phyloP scores from a whole-genome alignment of 2,113 vertebrate species.

The Lophotis ruficrista region DNA sequence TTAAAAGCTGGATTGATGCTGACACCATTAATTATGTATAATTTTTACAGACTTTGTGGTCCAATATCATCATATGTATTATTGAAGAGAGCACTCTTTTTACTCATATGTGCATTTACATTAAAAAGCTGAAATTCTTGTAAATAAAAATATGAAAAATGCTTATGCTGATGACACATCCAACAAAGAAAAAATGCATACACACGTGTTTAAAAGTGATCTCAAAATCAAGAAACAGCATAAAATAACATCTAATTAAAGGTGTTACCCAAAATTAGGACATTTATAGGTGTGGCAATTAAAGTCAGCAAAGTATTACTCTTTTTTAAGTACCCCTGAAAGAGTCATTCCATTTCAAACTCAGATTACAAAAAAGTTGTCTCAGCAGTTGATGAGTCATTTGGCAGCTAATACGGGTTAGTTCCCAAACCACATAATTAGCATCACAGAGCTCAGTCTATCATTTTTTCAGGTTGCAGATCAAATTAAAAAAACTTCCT shows the following conservation, averaged over 20 bases:
- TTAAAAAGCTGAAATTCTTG: background rate
- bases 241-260: background rate
- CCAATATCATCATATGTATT: background rate
- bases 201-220: background rate
- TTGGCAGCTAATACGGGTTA: background rate
- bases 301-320: background rate
- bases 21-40: background rate
- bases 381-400: background rate
- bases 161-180: background rate
- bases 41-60: background rate
- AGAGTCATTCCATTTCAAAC: background rate
- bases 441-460: rapidly evolving
- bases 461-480: background rate
- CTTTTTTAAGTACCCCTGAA: background rate
- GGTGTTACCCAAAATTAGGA: background rate
- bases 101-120: background rate
- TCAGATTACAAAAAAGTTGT: background rate
- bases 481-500: background rate
- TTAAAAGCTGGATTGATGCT: background rate
- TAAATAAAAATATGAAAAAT: background rate
- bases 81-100: background rate
- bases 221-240: background rate
- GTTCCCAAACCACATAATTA: background rate
- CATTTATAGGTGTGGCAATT: background rate
- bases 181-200: background rate